Percentiles rank a stretch among this genome's conserved stretches.
These are phyloP conservation scores for Cosmia trapezina DNA, from an alignment of 2,888 invertebrate species.

Conservation along the genomic window DNA sequence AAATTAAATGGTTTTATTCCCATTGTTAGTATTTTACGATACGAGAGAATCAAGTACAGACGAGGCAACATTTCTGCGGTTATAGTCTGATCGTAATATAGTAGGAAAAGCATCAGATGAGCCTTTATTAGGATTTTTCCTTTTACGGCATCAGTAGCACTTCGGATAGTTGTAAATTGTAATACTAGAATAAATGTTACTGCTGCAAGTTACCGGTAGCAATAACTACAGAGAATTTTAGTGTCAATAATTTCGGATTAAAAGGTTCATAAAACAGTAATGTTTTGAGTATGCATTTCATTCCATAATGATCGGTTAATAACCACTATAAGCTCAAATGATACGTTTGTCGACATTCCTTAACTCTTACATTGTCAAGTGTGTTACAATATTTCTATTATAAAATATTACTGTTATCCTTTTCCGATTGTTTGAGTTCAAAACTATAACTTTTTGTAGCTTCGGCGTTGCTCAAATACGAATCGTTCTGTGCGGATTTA, in stretches of 20 bases:
- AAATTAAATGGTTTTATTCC: conserved; percentile 77
- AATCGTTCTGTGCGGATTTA: conserved; percentile 18
- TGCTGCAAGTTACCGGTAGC: conserved; percentile 1
- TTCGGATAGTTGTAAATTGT: conserved; percentile 37
- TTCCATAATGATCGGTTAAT: no score
- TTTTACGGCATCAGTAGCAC: conserved; percentile 46
- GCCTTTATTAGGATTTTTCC: conserved; percentile 52
- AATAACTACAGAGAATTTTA: conserved; percentile 9
- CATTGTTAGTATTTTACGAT: conserved; percentile 76
- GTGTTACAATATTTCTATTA: conserved; percentile 6
- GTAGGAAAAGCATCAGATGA: conserved; percentile 36
- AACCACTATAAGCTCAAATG: background rate
- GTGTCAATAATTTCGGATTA: conserved; percentile 8
- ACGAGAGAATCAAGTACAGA: conserved; percentile 60
- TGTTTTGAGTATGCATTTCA: background rate
- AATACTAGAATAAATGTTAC: conserved; percentile 27
- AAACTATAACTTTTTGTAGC: conserved; percentile 6
- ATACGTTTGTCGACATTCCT: background rate
- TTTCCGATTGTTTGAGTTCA: background rate
- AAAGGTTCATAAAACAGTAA: background rate
- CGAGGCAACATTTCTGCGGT: conserved; percentile 52
- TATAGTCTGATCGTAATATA: conserved; percentile 43
- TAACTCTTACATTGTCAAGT: background rate
- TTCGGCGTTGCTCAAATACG: background rate
- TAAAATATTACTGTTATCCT: no score